Base-by-base conservation (phyloP, 2,797 vertebrate genomes). In the Malacoctenus gilli region DNA sequence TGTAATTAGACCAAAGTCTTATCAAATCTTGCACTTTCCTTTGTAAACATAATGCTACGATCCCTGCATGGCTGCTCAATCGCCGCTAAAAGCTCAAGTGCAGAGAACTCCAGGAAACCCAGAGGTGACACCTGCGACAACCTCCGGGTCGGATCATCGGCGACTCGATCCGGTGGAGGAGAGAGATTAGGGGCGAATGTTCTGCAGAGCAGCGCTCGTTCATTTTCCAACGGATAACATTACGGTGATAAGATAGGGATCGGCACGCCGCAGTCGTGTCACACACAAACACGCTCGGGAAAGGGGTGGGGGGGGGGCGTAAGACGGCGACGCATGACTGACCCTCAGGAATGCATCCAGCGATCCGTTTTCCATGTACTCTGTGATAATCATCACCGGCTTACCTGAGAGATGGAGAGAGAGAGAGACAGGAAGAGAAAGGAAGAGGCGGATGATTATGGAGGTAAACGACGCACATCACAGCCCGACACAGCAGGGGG, bases 341-440 rank as follows among this genome's bases (percentile, higher is more conserved):
- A 99, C 97, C 94, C 97, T 93, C 82, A 99, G 93, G 91, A 98
- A 99, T 51, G 95, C 94, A 86, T 99, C 97, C 93, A 99, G 91
- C 15, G 97, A 98, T 58, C 97, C 95, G 18, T 98, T 99, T 80
- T 99, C 97, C 97, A 99, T 99, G 92, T 98, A 98, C 84, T 99
- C 96, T 0, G 96, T 99, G 89, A 99, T 97, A 90, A 99, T 99
- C 97, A 99, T 99, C 83, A 99, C 96, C 5, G 97, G 97, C 85
- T 99, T 99, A 92, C 97, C 97, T 99, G 89, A 39, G 38, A 37
- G 20, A 39, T 60, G 89, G 70, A 74, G 60, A 63, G 32, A 44
- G 51, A 23, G 36, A 40, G 52, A 12, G 53, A 41, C 16, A 25
- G 46, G 47, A 41, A 12, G 63, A 68, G 59, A 65, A 72, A 66